Conservation (phyloP, 2,797 vertebrate species). For the Coluber constrictor region DNA sequence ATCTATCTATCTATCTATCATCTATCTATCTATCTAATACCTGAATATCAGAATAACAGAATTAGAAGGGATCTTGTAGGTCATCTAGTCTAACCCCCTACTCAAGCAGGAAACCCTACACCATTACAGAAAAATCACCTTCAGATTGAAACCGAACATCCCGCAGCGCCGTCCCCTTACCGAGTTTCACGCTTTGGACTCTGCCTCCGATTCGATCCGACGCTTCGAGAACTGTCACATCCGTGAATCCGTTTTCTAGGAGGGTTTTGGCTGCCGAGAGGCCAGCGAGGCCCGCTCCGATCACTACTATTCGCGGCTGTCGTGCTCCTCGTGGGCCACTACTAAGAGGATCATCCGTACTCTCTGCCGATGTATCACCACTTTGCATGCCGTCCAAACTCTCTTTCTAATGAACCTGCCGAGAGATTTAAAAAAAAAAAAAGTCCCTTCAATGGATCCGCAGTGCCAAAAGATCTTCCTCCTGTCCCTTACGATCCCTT, state of each 20-base stretch:
- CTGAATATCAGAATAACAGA: neutral
- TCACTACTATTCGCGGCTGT: constrained; percentile 97
- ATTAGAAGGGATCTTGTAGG: neutral
- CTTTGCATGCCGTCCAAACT: constrained; percentile 99
- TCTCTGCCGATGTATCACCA: constrained; percentile 99
- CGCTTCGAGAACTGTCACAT: constrained; percentile 96
- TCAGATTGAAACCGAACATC: rapidly evolving
- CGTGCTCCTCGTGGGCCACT: constrained; percentile 87
- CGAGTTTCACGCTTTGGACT: constrained; percentile 90
- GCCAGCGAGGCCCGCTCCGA: constrained; percentile 95
- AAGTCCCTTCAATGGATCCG: neutral
- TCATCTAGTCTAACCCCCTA: neutral
- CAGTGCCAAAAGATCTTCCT: rapidly evolving
- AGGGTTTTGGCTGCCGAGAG: constrained; percentile 90
- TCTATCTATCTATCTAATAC: too few species aligned
- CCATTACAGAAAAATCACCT: neutral
- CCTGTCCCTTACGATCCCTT: neutral
- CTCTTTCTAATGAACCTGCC: constrained; percentile 88
- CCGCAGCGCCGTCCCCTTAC: constrained; percentile 67
- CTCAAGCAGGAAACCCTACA: neutral
- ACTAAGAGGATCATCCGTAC: constrained; percentile 99
- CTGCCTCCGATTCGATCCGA: constrained; percentile 91
- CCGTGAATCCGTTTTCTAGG: constrained; percentile 90
- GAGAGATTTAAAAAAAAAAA: rapidly evolving
- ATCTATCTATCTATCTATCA: too few species aligned